Conservation (phyloP, 1,140 invertebrate genomes). For the Saccostrea glomerata region DNA sequence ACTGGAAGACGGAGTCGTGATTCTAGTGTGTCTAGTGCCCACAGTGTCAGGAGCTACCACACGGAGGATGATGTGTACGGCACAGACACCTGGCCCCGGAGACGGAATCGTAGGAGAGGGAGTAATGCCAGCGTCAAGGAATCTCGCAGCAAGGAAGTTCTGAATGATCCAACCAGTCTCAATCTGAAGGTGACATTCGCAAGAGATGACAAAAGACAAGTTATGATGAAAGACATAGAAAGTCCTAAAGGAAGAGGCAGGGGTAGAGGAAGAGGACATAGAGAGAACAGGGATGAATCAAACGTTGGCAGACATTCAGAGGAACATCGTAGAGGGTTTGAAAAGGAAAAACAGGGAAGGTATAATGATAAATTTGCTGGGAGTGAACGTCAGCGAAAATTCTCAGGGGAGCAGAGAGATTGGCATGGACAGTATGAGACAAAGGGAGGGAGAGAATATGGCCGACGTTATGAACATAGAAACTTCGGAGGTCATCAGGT, state of each 20-base stretch:
- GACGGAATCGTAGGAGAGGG: conserved; percentile 8
- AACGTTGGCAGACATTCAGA: conserved; percentile 12
- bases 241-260: conserved; percentile 49
- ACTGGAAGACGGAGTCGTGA: conserved; percentile 52
- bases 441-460: conserved; percentile 25
- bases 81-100: conserved; percentile 28
- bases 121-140: conserved; percentile 48
- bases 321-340: conserved; percentile 35
- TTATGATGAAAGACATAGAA: conserved; percentile 49
- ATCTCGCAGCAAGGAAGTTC: conserved; percentile 50
- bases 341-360: not conserved
- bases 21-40: conserved; percentile 56
- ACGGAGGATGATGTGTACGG: conserved; percentile 52
- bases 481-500: conserved; percentile 11
- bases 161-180: conserved; percentile 49
- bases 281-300: conserved; percentile 19
- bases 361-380: not conserved
- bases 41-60: conserved; percentile 56
- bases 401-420: not conserved
- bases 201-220: conserved; percentile 54
- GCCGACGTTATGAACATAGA: conserved; percentile 8
- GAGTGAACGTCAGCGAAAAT: not conserved
- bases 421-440: not conserved
- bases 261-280: conserved; percentile 40
- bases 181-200: conserved; percentile 57